A percentile compares a stretch with the other conserved stretches of the same genome.
These are phyloP conservation scores for Bellardia pandia DNA, from an alignment of 2,888 invertebrate species.

Conservation along the genomic window DNA sequence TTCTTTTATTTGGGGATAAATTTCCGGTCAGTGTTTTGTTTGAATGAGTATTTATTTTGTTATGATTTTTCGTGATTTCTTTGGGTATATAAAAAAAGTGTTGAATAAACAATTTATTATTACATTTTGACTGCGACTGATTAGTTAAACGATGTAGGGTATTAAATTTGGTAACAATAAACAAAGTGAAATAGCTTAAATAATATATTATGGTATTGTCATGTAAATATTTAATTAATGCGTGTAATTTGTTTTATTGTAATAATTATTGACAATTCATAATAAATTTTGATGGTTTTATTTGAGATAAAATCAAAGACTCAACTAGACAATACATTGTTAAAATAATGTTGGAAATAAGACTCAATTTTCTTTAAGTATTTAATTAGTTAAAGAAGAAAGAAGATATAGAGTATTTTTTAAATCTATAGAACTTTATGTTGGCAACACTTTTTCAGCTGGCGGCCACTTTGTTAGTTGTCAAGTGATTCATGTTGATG, in stretches of 20 bases:
- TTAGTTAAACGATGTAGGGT: constrained; percentile 20
- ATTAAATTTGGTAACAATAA: constrained; percentile 33
- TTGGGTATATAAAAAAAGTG: constrained; percentile 12
- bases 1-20: constrained; percentile 44
- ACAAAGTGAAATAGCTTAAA: background rate
- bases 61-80: background rate
- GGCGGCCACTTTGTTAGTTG: too few relatives aligned
- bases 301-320: background rate
- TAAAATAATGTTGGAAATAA: too few relatives aligned
- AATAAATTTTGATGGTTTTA: background rate
- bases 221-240: constrained; percentile 41
- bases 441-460: too few relatives aligned
- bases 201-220: constrained; percentile 11
- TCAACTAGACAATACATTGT: too few relatives aligned
- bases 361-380: too few relatives aligned
- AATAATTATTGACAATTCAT: constrained; percentile 14
- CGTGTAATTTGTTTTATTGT: background rate
- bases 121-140: constrained; percentile 1
- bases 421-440: too few relatives aligned
- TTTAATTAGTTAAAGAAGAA: too few relatives aligned
- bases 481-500: too few relatives aligned
- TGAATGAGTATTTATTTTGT: constrained; percentile 23
- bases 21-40: constrained; percentile 52
- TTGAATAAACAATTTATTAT: constrained; percentile 54
- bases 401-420: too few relatives aligned